Evolutionary conservation across 23 tunicate genomes (phyloP).

Genomic region (Trididemnum clinides): DNA sequence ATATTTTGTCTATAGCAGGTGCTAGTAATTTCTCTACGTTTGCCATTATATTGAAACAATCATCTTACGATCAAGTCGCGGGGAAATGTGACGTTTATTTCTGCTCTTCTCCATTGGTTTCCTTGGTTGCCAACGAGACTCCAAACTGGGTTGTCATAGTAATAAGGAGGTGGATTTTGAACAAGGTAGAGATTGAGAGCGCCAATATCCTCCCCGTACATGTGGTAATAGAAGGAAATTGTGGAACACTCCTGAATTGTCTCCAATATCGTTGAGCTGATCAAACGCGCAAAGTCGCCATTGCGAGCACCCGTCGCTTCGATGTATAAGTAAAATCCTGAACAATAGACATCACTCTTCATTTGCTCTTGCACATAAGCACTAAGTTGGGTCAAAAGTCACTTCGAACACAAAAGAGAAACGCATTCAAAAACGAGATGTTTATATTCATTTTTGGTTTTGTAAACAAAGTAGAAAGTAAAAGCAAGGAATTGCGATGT

Average conservation of each 20-base stretch:
- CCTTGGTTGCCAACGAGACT: conserved; percentile 63
- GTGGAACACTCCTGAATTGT: conserved; percentile 46
- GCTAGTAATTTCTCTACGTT: no score
- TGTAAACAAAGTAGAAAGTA: no score
- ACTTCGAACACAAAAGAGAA: no score
- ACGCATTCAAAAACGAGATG: no score
- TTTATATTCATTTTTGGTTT: no score
- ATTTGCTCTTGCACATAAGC: no score
- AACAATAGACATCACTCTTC: no score
- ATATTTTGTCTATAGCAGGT: no score
- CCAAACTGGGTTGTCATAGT: conserved; percentile 74
- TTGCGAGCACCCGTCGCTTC: conserved; percentile 38
- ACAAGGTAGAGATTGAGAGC: conserved; percentile 59
- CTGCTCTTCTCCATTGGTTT: conserved; percentile 45
- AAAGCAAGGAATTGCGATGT: no score
- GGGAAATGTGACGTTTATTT: conserved; percentile 54
- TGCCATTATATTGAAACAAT: no score
- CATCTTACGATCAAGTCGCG: no score
- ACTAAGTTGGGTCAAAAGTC: no score
- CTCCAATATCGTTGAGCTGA: background rate
- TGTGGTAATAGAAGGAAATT: conserved; percentile 51
- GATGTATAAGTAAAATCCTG: conserved; percentile 68
- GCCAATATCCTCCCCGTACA: conserved; percentile 78
- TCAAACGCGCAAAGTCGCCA: conserved; percentile 56
- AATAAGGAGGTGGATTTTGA: conserved; percentile 25